Conservation (phyloP, 2,888 invertebrate genomes). For the Rapana venosa region DNA sequence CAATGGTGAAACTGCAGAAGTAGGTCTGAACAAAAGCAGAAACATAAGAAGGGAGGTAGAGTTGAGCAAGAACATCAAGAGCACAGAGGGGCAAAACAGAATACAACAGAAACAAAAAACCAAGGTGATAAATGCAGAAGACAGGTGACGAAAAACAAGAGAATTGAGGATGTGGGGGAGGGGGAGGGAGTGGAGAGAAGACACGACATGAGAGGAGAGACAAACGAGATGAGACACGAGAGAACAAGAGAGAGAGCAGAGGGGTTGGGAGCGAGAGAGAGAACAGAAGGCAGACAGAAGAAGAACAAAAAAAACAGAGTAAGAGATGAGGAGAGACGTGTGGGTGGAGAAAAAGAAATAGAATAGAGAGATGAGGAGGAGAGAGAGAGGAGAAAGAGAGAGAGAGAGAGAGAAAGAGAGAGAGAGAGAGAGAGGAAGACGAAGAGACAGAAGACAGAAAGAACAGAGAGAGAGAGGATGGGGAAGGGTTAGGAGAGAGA, state of each 20-base stretch:
- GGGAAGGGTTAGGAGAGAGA: too few species aligned
- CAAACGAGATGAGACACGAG: not conserved
- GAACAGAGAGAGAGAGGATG: too few species aligned
- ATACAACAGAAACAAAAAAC: not conserved
- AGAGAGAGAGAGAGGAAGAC: too few species aligned
- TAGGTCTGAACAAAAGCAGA: too few species aligned
- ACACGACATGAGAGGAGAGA: too few species aligned
- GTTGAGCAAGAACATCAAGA: not conserved
- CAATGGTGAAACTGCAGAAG: too few species aligned
- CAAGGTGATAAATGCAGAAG: not conserved
- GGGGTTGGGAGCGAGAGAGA: not conserved
- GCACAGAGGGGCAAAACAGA: not conserved
- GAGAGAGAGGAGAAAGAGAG: not conserved
- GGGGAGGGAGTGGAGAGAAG: not conserved
- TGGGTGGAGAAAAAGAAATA: not conserved
- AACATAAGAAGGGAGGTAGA: too few species aligned
- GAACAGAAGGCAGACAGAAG: not conserved
- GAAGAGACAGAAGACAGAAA: too few species aligned
- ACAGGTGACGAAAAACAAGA: not conserved
- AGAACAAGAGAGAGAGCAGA: not conserved
- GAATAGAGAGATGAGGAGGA: not conserved
- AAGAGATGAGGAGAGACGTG: not conserved
- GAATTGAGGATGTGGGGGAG: not conserved
- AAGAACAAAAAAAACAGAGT: not conserved
- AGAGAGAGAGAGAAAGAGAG: not conserved